These are phyloP conservation scores for Metridium senile DNA, from an alignment of 92 coral and sea anemone genomes.

Conservation along the genomic window DNA sequence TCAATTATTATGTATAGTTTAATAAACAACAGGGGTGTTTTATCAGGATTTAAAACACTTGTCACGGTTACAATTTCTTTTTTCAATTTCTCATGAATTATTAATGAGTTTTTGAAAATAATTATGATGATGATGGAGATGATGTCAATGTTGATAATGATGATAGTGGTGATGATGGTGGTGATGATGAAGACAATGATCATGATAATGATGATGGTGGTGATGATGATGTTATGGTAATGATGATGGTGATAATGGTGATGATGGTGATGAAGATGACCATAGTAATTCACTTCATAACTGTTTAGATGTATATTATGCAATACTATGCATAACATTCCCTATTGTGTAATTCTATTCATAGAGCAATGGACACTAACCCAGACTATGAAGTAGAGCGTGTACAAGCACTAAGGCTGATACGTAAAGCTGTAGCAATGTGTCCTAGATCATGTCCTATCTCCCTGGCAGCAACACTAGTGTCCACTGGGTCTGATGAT, in stretches of 20 bases:
- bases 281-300: too few species aligned
- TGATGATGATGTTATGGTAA: not conserved
- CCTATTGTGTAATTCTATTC: not conserved
- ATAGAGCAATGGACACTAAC: slow-evolving; percentile 78
- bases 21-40: too few species aligned
- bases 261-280: slow-evolving; percentile 1
- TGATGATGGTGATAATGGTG: not conserved
- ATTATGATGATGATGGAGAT: not conserved
- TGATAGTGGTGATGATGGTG: too few species aligned
- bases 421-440: slow-evolving; percentile 96
- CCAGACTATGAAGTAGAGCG: slow-evolving; percentile 94
- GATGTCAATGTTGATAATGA: not conserved
- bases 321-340: not conserved
- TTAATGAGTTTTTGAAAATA: not conserved
- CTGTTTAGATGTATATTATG: not conserved
- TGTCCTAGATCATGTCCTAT: slow-evolving; percentile 91
- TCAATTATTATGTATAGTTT: not conserved
- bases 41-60: too few species aligned
- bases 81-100: too few species aligned
- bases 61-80: too few species aligned
- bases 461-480: slow-evolving; percentile 91
- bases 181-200: not conserved
- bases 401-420: slow-evolving; percentile 90
- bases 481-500: slow-evolving; percentile 83
- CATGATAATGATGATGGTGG: not conserved